These are phyloP conservation scores for Myotis daubentonii DNA, from an alignment of 2,797 vertebrate species.

Conservation along the genomic window DNA sequence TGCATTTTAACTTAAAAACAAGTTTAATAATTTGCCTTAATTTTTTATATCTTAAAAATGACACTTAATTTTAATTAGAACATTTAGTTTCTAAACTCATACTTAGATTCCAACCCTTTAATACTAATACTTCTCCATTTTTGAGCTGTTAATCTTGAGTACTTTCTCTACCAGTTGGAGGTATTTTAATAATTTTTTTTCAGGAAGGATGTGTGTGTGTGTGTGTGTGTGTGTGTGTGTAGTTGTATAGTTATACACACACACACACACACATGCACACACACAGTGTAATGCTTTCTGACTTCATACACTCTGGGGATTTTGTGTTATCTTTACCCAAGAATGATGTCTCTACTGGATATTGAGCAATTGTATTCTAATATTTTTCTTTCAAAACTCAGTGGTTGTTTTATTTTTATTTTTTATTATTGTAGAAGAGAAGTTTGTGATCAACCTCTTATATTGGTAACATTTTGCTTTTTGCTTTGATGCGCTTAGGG, in stretches of 20 bases:
- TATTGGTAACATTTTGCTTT: neutral
- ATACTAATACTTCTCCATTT: neutral
- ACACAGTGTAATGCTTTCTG: neutral
- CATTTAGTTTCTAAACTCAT: slow-evolving; percentile 14
- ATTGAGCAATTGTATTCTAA: neutral
- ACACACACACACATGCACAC: neutral
- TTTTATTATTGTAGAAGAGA: neutral
- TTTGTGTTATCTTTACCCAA: neutral
- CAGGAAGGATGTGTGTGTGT: neutral
- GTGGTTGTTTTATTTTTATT: slow-evolving; percentile 10
- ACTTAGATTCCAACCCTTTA: neutral
- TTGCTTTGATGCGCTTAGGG: neutral
- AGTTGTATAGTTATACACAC: neutral
- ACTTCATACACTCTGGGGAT: neutral
- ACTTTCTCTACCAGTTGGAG: neutral
- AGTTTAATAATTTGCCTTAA: neutral
- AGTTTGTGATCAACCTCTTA: neutral
- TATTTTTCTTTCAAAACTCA: slow-evolving; percentile 16
- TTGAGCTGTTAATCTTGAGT: slow-evolving; percentile 21
- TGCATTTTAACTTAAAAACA: slow-evolving; percentile 22
- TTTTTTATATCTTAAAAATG: neutral
- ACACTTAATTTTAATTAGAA: slow-evolving; percentile 33
- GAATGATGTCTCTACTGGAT: neutral
- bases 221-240: neutral
- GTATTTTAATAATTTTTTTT: neutral